Percentiles rank a stretch among this genome's conserved stretches.
These are phyloP conservation scores for Platysteira castanea DNA, from an alignment of 2,113 vertebrate species.

Conservation along the genomic window DNA sequence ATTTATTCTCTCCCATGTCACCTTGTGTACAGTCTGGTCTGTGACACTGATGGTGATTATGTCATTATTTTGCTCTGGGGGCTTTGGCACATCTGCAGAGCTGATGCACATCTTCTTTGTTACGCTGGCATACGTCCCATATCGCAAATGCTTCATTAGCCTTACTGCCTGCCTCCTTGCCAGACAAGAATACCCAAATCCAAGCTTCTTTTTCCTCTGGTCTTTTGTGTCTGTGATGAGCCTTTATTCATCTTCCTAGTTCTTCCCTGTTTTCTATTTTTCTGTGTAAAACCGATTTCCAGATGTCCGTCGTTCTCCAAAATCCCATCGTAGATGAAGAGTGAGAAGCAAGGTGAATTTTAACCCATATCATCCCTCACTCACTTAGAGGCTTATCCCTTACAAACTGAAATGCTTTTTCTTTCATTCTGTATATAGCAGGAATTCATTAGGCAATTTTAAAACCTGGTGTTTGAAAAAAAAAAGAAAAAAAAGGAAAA, in stretches of 20 bases:
- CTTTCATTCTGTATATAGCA: background rate
- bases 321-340: slow-evolving; percentile 46
- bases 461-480: background rate
- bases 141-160: slow-evolving; percentile 87
- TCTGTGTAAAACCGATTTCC: slow-evolving; percentile 73
- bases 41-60: slow-evolving; percentile 99
- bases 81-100: slow-evolving; percentile 90
- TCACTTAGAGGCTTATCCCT: background rate
- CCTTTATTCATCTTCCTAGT: slow-evolving; percentile 79
- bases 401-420: background rate
- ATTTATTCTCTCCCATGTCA: slow-evolving; percentile 85
- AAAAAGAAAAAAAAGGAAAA: background rate
- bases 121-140: slow-evolving; percentile 81
- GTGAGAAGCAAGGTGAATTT: slow-evolving; percentile 69
- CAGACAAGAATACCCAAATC: slow-evolving; percentile 86
- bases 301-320: slow-evolving; percentile 76
- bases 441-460: background rate
- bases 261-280: slow-evolving; percentile 76
- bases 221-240: slow-evolving; percentile 82
- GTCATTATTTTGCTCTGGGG: slow-evolving; percentile 96
- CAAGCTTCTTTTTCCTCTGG: slow-evolving; percentile 77
- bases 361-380: slow-evolving; percentile 52
- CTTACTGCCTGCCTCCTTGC: slow-evolving; percentile 84
- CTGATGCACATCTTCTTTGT: slow-evolving; percentile 86
- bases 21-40: slow-evolving; percentile 96